These are phyloP conservation scores for Phaetusa simplex DNA, from an alignment of 2,113 vertebrate species.

Conservation along the genomic window DNA sequence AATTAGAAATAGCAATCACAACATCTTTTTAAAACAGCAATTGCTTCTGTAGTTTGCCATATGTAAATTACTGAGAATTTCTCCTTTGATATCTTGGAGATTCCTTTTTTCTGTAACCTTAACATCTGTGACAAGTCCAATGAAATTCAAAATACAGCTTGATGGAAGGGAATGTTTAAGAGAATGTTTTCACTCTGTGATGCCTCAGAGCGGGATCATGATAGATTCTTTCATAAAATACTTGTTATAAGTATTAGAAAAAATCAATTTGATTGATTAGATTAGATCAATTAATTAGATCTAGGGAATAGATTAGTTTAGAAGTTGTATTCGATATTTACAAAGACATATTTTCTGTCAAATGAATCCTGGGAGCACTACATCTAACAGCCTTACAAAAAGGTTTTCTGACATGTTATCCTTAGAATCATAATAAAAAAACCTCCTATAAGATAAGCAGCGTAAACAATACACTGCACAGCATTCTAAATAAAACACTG, in stretches of 20 bases:
- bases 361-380: neutral
- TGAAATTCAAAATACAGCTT: neutral
- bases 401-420: neutral
- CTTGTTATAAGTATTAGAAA: neutral
- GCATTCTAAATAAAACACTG: neutral
- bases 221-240: neutral
- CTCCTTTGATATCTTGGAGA: neutral
- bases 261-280: neutral
- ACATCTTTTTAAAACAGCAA: neutral
- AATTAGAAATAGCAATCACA: neutral
- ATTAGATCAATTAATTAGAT: constrained; percentile 9
- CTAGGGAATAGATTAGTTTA: neutral
- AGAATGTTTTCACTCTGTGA: neutral
- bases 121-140: neutral
- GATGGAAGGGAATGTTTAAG: neutral
- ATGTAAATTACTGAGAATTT: neutral
- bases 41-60: neutral
- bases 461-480: neutral
- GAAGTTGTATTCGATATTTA: constrained; percentile 8
- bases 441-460: neutral
- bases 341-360: neutral
- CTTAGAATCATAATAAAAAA: neutral
- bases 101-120: neutral
- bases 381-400: constrained; percentile 26
- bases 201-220: neutral